A percentile compares a stretch with the other conserved stretches of the same genome.
Evolutionary conservation across 64 coral and sea anemone species (phyloP).

Genomic region (Stichodactyla helianthus): DNA sequence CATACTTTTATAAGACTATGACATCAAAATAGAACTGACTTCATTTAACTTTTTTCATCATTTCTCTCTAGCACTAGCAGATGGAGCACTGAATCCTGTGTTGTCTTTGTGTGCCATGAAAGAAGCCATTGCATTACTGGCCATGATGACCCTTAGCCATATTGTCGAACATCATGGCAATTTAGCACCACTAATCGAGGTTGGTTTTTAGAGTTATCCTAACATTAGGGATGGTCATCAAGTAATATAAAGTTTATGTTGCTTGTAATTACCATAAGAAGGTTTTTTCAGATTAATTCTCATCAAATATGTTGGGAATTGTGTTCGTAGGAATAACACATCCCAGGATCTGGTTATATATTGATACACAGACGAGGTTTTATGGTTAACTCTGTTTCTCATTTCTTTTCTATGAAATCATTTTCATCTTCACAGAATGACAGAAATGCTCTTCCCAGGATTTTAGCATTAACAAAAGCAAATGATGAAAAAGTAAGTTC

Average conservation of each 20-base stretch:
- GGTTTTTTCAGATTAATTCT: no score
- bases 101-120: constrained; percentile 89
- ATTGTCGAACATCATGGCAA: constrained; percentile 91
- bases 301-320: no score
- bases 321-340: no score
- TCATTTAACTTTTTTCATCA: neutral
- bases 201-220: neutral
- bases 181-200: constrained; percentile 87
- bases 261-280: no score
- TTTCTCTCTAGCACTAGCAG: constrained; percentile 60
- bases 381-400: neutral
- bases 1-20: neutral
- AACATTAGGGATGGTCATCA: no score
- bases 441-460: constrained; percentile 85
- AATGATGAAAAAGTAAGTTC: constrained; percentile 85
- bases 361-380: no score
- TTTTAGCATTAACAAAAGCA: constrained; percentile 88
- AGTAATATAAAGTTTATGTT: no score
- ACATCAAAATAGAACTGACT: neutral
- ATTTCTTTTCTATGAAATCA: neutral
- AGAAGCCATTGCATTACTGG: constrained; percentile 81
- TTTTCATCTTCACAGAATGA: constrained; percentile 45
- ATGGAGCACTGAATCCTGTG: constrained; percentile 81
- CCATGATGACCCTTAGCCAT: constrained; percentile 86
- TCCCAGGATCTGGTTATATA: no score